Percentiles rank a stretch among this genome's conserved stretches.
phyloP scores from a whole-genome alignment of 2,888 invertebrate genomes.

The Stenodera caucasica region DNA sequence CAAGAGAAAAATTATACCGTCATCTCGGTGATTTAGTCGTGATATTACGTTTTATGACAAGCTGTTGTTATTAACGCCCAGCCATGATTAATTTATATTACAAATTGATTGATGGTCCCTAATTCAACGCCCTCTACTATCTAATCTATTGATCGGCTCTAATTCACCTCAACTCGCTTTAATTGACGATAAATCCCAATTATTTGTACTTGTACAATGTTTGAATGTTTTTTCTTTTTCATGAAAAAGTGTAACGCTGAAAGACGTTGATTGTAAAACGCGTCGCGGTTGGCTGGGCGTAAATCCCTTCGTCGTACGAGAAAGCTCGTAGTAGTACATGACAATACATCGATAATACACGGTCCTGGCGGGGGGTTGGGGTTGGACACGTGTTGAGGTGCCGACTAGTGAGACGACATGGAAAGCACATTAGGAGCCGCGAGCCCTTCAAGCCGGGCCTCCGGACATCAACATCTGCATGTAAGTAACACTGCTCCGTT shows the following conservation, averaged over 20 bases:
- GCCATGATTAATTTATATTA: conserved; percentile 38
- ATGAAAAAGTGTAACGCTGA: conserved; percentile 23
- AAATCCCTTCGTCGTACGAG: conserved; percentile 46
- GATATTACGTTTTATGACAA: conserved; percentile 28
- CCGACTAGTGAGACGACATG: conserved; percentile 53
- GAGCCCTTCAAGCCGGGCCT: conserved; percentile 44
- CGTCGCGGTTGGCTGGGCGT: conserved; percentile 51
- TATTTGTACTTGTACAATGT: neutral
- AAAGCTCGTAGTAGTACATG: conserved; percentile 46
- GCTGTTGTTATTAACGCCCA: conserved; percentile 33
- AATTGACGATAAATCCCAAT: neutral
- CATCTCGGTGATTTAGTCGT: conserved; percentile 24
- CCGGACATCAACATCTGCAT: conserved; percentile 48
- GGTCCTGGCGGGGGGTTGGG: conserved; percentile 44
- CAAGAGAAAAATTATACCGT: no score
- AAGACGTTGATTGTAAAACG: conserved; percentile 42
- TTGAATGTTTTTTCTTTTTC: neutral
- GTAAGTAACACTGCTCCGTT: conserved; percentile 49
- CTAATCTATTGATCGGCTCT: neutral
- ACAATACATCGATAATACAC: conserved; percentile 54
- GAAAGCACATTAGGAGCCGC: conserved; percentile 56
- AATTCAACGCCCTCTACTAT: conserved; percentile 3
- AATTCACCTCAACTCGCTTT: conserved; percentile 7
- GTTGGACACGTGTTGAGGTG: conserved; percentile 57
- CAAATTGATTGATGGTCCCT: conserved; percentile 37